Evolutionary conservation across 2,797 vertebrate genomes (phyloP).

Genomic region (Staurois parvus): DNA sequence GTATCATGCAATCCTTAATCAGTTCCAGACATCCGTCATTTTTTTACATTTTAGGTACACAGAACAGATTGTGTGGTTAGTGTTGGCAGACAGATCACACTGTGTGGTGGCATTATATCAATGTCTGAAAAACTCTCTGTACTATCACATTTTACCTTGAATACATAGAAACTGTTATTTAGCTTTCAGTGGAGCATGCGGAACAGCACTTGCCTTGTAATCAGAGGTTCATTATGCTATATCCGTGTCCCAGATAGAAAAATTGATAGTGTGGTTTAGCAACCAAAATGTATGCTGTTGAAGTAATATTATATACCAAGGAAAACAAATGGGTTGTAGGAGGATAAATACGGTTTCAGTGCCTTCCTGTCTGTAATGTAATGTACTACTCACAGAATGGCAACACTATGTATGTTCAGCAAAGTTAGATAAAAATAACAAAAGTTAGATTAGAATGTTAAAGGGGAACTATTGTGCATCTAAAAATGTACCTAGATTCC

Average conservation of each 20-base stretch:
- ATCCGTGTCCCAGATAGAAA: slow-evolving; percentile 1
- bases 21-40: neutral
- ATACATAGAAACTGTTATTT: slow-evolving; percentile 27
- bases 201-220: slow-evolving; percentile 11
- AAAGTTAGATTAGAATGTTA: no score
- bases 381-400: neutral
- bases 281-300: neutral
- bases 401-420: neutral
- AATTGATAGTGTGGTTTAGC: neutral
- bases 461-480: no score
- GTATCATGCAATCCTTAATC: neutral
- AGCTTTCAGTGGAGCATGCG: slow-evolving; percentile 15
- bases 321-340: neutral
- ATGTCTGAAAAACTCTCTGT: neutral
- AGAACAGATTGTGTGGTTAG: neutral
- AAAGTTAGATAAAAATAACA: no score
- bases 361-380: neutral
- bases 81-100: neutral
- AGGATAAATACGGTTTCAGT: no score
- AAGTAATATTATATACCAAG: neutral
- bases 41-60: neutral
- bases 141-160: neutral
- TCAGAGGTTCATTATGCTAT: neutral
- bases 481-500: no score
- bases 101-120: neutral